Evolutionary conservation across 2,888 invertebrate genomes (phyloP).

Genomic region (Aporophyla nigra): DNA sequence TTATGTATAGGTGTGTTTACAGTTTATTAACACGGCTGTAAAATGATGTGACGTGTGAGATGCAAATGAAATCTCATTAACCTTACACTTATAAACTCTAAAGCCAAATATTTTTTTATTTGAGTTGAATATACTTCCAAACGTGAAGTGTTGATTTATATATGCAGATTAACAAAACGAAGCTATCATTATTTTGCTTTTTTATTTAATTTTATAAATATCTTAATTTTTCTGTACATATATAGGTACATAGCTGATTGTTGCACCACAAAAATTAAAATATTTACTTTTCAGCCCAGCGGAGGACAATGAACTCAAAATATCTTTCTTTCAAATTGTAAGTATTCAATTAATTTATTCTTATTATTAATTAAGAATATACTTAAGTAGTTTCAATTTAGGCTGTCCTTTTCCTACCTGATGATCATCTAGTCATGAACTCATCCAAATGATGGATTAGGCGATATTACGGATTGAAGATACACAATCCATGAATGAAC

Average conservation of each 20-base stretch:
- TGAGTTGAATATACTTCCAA: neutral
- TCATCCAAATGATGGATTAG: neutral
- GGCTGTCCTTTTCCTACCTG: neutral
- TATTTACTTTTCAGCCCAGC: slow-evolving; percentile 50
- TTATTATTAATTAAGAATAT: neutral
- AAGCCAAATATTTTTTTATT: neutral
- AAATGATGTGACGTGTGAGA: neutral
- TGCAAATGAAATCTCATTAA: neutral
- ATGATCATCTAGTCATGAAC: neutral
- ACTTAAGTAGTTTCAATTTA: neutral
- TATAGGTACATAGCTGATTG: neutral
- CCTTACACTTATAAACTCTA: neutral
- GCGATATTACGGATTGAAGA: neutral
- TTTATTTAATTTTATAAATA: neutral
- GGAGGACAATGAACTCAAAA: slow-evolving; percentile 36
- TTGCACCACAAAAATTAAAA: slow-evolving; percentile 20
- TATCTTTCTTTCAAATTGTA: slow-evolving; percentile 65
- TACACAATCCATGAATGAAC: neutral
- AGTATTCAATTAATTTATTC: slow-evolving; percentile 47
- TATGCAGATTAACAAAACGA: neutral
- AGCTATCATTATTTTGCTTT: slow-evolving; percentile 1
- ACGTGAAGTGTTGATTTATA: neutral
- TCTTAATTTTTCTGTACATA: neutral
- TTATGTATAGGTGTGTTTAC: neutral
- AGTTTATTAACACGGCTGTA: neutral